Base-by-base conservation (phyloP, 2,113 vertebrate species). In the Ammodytes dubius region DNA sequence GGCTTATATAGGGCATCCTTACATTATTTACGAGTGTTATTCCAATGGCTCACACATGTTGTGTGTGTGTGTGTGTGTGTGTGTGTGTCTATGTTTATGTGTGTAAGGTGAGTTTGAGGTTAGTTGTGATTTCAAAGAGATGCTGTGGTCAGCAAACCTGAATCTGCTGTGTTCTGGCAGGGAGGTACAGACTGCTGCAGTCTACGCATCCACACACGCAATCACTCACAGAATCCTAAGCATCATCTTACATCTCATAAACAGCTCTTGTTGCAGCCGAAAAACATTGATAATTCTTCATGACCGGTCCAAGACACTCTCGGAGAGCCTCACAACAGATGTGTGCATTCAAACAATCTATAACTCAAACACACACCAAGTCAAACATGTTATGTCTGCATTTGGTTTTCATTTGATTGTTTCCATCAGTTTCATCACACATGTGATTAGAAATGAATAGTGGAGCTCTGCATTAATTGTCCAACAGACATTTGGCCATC, bases 131-230 rank as follows among this genome's bases (percentile, higher is more conserved):
- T 90, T 53, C 35, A 70, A 45, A 60, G 63, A 85, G 49, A 35
- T 84, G 85, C 83, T 84, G 83, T 35, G 74, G 81, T 89, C 88
- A 90, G 82, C 83, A 85, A 69, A 59, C 45, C 46, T 70, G 53
- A 54, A 47, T 84, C 52, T 35, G 60, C 42, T 84, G 56, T 27
- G 58, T 46, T 78, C 80, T 63, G 53, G 17, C 66, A 78, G 63
- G 60, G 69, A 78, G 83, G 79, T 63, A 77, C n/a, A 75, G 43
- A 79, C 27, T 80, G 74, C 87, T 77, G 83, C 85, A 85, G 66
- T 66, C 70, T 46, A 56, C 13, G 1, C 50, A 15, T 56, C 27
- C 60, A 78, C 45, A 13, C 50, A 58, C 27, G 10, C 72, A 52
- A 68, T 13, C 3, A 45, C 13, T 37, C 46, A 19, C 47, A 67